Evolutionary conservation across 1,140 invertebrate species (phyloP), one percentile per base, ranked within the genome.

Genomic region (Brachionus plicatilis): DNA sequence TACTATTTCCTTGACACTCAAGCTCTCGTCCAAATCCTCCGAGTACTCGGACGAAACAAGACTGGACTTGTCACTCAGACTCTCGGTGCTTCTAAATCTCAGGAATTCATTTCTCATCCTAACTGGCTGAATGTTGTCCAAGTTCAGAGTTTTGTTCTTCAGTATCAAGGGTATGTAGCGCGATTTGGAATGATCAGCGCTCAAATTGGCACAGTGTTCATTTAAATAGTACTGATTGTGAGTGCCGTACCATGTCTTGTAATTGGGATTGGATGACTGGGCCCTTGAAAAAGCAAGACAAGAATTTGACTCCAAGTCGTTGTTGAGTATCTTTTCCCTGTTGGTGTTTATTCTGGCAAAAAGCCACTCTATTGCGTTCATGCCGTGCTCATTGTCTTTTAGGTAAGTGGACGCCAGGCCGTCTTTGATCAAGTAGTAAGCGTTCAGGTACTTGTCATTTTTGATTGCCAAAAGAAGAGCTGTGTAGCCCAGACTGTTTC

Each of bases 301-400:
- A 20, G 45, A 76, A 12, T 27, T 24, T 7, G 53, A 82, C 20
- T 82, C 37, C 12, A 60, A 45, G 20, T 60, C 79, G 8, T 68
- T 82, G 24, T 47, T 82, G 11, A 76, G 47, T 2, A 76, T 76
- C 43, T 76, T 76, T 20, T 82, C 79, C 53, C 29, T 60, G 29
- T 68, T 82, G 17, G 0, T 20, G 17, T 82, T 27, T 43, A 68
- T 68, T 27, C 65, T 60, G 11, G 33, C 9, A 20, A 82, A 65
- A 12, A 82, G 29, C 79, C 79, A 82, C 37, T 82, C 79, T 29
- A 82, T 60, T 41, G 79, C 53, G 27, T 82, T 82, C 41, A 83
- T 29, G 41, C 17, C 1, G n/a, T 29, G 66, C 27, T 83, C 80
- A n/a, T 45, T 47, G 27, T 83, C 80, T 83, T 50, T 68, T 27